phyloP scores from a whole-genome alignment of 2,797 vertebrate genomes.

The Tinamus major region DNA sequence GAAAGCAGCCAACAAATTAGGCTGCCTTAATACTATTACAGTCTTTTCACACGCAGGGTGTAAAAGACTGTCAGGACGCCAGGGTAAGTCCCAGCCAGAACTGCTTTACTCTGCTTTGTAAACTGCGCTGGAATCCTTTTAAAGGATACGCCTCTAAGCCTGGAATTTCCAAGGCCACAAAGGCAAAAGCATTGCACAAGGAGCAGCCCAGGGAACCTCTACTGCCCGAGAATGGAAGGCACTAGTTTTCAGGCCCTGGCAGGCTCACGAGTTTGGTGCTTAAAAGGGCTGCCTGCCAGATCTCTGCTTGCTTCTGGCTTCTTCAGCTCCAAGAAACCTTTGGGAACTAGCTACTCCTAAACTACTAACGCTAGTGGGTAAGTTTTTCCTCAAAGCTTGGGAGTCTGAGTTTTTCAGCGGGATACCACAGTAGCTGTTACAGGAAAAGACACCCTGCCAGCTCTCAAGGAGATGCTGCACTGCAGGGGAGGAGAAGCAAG shows the following conservation, averaged over 20 bases:
- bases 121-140: constrained; percentile 6
- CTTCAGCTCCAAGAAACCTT: not conserved
- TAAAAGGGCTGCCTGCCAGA: not conserved
- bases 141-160: constrained; percentile 22
- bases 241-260: not conserved
- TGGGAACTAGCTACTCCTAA: not conserved
- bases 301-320: not conserved
- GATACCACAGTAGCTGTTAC: not conserved
- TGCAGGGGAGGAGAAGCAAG: not conserved
- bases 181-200: not conserved
- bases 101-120: not conserved
- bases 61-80: constrained; percentile 41
- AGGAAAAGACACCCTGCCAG: not conserved
- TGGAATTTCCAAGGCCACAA: not conserved
- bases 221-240: not conserved
- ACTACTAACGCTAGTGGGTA: not conserved
- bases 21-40: constrained; percentile 48
- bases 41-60: constrained; percentile 3
- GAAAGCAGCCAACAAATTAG: constrained; percentile 59
- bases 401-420: not conserved
- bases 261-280: not conserved
- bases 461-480: not conserved
- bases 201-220: not conserved
- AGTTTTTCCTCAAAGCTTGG: not conserved
- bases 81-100: constrained; percentile 44